Base-by-base conservation (phyloP, 2,888 invertebrate species). In the Pasiphila rectangulata region DNA sequence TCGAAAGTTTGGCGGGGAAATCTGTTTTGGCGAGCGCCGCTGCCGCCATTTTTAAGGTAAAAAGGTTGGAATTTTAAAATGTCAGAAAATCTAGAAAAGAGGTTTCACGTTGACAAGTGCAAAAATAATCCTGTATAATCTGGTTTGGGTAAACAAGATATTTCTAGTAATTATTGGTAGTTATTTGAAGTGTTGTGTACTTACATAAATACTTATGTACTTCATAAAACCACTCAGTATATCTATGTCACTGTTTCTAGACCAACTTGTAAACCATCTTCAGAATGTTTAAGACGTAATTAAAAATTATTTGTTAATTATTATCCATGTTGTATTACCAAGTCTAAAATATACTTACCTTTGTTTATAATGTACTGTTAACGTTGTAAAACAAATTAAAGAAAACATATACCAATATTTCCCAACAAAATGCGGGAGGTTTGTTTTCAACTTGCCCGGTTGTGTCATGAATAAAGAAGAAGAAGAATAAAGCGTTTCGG, bases 1-100 rank as follows among this genome's bases (percentile, higher is more conserved):
- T 81, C 70, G 83, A 83, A 80, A 79, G 79, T 82, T 70, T 77
- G 63, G 73, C 69, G 64, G 83, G 79, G 80, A 83, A 83, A 83
- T 81, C 80, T 61, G 68, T 46, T 34, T 30, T 30, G 30, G 9
- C 16, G 16, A 17, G 32, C 16, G 16, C n/a, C n/a, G 30, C n/a
- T 15, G n/a, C 30, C 15, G 30, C 16, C 30, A 30, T 30, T 15
- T 30, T 16, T 30, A 30, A 7, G 6, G 34, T 7, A 17, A 25
- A 40, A 35, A 35, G 32, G 23, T 41, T 24, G 19, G 3, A 20
- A 10, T 13, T 39, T 34, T 30, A 30, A 29, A 19, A 21, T 29
- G 40, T 16, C 1, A 15, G 12, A 25, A 12, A 25, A 5, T 12
- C 7, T n/a, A n/a, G n/a, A n/a, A 29, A 21, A 21, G 7, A 19